phyloP scores from a whole-genome alignment of 2,888 invertebrate species.

The Apotomis turbidana region DNA sequence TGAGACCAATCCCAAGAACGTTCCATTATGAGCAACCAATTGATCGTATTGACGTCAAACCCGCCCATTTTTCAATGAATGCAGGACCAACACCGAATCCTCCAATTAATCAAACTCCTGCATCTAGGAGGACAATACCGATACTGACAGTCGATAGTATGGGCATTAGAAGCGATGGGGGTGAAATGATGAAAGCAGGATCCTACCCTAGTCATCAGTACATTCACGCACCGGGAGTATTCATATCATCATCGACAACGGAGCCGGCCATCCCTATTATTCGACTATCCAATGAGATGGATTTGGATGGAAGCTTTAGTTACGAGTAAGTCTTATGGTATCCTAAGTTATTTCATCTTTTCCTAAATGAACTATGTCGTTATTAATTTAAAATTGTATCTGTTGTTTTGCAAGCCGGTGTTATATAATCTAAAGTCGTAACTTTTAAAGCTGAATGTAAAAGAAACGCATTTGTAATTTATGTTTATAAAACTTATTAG shows the following conservation, averaged over 20 bases:
- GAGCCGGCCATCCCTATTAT: slow-evolving; percentile 80
- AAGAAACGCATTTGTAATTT: too few species aligned
- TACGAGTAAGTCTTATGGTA: slow-evolving; percentile 73
- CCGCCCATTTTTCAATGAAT: slow-evolving; percentile 52
- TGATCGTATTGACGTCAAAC: slow-evolving; percentile 69
- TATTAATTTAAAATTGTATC: too few species aligned
- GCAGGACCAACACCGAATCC: slow-evolving; percentile 45
- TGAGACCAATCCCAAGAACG: slow-evolving; percentile 55
- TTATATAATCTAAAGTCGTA: too few species aligned
- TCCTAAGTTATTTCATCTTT: background rate
- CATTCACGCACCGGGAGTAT: slow-evolving; percentile 62
- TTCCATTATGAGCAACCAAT: slow-evolving; percentile 61
- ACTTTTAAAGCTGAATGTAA: too few species aligned
- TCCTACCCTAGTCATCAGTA: slow-evolving; percentile 62
- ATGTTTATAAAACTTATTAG: background rate
- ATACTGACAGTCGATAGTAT: slow-evolving; percentile 63
- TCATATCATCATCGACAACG: slow-evolving; percentile 69
- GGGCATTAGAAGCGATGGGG: slow-evolving; percentile 54
- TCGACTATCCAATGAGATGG: slow-evolving; percentile 81
- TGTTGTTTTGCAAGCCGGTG: too few species aligned
- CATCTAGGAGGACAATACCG: slow-evolving; percentile 62
- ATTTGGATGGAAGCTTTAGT: slow-evolving; percentile 82
- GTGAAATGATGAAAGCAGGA: slow-evolving; percentile 66
- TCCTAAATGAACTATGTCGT: too few species aligned
- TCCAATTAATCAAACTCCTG: slow-evolving; percentile 54